phyloP scores from a whole-genome alignment of 1,140 invertebrate genomes.

The Neodiprion fabricii region DNA sequence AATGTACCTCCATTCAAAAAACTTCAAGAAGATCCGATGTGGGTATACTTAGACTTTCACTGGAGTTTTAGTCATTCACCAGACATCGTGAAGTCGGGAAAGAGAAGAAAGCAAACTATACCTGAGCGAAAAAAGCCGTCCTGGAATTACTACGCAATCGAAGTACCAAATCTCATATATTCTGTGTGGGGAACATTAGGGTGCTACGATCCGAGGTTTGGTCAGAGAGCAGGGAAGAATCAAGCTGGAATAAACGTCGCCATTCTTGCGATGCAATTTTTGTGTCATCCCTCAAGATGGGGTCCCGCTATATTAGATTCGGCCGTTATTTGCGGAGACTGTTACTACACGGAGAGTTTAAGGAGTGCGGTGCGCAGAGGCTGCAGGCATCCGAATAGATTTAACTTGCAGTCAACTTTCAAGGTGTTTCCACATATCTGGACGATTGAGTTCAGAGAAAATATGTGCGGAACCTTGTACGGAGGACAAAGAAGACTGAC shows the following conservation, averaged over 20 bases:
- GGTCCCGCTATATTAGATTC: slow-evolving; percentile 49
- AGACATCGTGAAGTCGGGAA: slow-evolving; percentile 28
- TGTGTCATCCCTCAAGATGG: slow-evolving; percentile 53
- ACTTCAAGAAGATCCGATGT: slow-evolving; percentile 55
- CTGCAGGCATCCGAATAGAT: slow-evolving; percentile 38
- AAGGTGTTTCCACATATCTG: slow-evolving; percentile 49
- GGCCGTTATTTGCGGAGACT: slow-evolving; percentile 49
- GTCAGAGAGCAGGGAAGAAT: slow-evolving; percentile 45
- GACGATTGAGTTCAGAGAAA: slow-evolving; percentile 41
- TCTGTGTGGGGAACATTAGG: slow-evolving; percentile 56
- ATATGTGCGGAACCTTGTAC: slow-evolving; percentile 47
- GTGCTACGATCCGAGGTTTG: slow-evolving; percentile 46
- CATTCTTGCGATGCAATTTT: slow-evolving; percentile 42
- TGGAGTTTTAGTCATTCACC: slow-evolving; percentile 47
- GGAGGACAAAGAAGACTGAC: slow-evolving; percentile 29
- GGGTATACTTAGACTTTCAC: slow-evolving; percentile 56
- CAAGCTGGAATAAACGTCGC: slow-evolving; percentile 48
- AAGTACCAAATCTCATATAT: slow-evolving; percentile 49
- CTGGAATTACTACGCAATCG: slow-evolving; percentile 52
- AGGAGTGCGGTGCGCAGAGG: slow-evolving; percentile 27
- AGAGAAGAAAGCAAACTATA: slow-evolving; percentile 18
- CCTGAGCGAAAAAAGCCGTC: slow-evolving; percentile 20
- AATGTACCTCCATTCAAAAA: slow-evolving; percentile 34
- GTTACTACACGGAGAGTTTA: slow-evolving; percentile 49
- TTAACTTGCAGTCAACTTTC: slow-evolving; percentile 42